These are phyloP conservation scores for Hedychridium roseum DNA, from an alignment of 2,888 invertebrate genomes.

Conservation along the genomic window DNA sequence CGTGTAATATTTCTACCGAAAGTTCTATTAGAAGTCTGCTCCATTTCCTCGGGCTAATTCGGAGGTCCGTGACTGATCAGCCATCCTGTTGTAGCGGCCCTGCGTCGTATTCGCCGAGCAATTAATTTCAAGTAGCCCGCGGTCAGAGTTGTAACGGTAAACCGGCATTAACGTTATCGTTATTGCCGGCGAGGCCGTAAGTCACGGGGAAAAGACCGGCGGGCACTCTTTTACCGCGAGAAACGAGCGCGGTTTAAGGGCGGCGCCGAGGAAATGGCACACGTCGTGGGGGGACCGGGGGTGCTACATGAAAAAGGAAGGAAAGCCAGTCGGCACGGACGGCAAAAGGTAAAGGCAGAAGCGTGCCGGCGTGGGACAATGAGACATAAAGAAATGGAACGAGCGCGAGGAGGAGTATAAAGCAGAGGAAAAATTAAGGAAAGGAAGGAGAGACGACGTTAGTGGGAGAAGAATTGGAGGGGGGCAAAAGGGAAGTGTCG, in stretches of 20 bases:
- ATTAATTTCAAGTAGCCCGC: conserved; percentile 31
- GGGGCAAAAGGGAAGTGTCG: conserved; percentile 1
- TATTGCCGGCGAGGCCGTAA: conserved; percentile 34
- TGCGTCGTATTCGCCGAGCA: conserved; percentile 8
- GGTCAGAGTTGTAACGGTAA: conserved; percentile 33
- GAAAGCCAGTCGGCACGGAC: conserved; percentile 29
- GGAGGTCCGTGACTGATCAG: too few species aligned
- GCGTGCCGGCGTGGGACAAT: conserved; percentile 9
- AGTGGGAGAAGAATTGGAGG: too few species aligned
- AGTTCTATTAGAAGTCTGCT: too few species aligned
- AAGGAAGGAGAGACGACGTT: conserved; percentile 13
- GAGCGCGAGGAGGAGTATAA: too few species aligned
- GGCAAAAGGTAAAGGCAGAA: conserved; percentile 15
- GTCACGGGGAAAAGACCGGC: conserved; percentile 32
- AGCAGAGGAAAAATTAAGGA: too few species aligned
- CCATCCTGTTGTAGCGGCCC: neutral
- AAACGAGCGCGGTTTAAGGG: conserved; percentile 42
- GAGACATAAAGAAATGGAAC: too few species aligned
- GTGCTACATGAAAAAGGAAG: conserved; percentile 26
- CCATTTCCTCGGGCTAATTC: too few species aligned
- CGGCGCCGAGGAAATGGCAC: conserved; percentile 38
- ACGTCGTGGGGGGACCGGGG: conserved; percentile 16
- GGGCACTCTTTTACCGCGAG: conserved; percentile 35
- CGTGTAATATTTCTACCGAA: too few species aligned
- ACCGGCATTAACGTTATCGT: conserved; percentile 43